Evolutionary conservation across 2,888 invertebrate genomes (phyloP), one percentile per base, ranked within the genome.

Genomic region (Drosophila suboccidentalis): DNA sequence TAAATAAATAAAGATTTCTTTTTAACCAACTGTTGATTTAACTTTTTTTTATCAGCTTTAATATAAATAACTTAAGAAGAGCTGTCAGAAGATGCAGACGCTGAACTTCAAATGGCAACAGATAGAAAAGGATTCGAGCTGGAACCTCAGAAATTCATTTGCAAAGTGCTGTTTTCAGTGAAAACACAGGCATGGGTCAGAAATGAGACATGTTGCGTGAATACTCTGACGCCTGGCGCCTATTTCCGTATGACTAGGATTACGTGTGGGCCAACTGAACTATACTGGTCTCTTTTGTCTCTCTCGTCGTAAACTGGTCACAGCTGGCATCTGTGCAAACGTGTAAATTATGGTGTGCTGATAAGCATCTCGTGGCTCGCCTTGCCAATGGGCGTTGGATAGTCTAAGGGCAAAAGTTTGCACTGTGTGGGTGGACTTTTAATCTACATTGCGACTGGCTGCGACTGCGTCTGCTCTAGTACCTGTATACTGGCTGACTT

Each of bases 291-390:
- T 26, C 26, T 5, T 22, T 5, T 22, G 4, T 26, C 26, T 26
- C 26, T 26, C 26, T 26, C 1, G 9, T 4, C 26, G 22, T 51
- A 22, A 63, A 60, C 73, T 66, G 60, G 68, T 49, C 74, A 81
- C 87, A 85, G 82, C 80, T 88, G 84, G 88, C 73, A 74, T 66
- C 76, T 49, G 26, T 38, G 34, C 43, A 82, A 83, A 90, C 78
- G 84, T 89, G 87, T 89, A 86, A 87, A 83, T 88, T 89, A 87
- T 86, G 82, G 76, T 79, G 70, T 72, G 79, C 71, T 80, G 86
- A 90, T 88, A 89, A 83, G 72, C 70, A 84, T 87, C 83, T 75
- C 61, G 53, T 50, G 66, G 60, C 43, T 44, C 39, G 62, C 39
- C 55, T 62, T 17, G 34, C 11, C 49, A 41, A 73, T 60, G 55